Conservation (phyloP, 1,140 invertebrate genomes). For the Drosophila nebulosa region DNA sequence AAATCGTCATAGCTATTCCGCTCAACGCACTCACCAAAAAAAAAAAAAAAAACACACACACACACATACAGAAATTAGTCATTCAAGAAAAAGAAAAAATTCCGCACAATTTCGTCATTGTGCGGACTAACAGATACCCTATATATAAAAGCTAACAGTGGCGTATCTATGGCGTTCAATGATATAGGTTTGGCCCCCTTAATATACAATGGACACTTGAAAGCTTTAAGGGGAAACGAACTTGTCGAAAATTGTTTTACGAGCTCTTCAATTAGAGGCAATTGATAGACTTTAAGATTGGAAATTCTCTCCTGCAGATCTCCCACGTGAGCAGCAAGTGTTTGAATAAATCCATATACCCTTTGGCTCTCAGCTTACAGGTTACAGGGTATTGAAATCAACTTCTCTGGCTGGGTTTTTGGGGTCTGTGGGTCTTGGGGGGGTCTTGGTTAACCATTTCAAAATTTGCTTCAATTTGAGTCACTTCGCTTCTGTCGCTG, state of each 20-base stretch:
- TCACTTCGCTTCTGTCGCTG: background rate
- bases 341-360: background rate
- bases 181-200: no score
- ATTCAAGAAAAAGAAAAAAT: background rate
- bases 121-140: background rate
- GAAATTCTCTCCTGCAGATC: no score
- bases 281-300: no score
- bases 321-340: no score
- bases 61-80: background rate
- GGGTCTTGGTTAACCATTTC: background rate
- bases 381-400: background rate
- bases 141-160: no score
- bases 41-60: background rate
- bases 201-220: no score
- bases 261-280: no score
- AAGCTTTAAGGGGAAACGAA: no score
- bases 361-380: background rate
- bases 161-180: no score
- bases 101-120: background rate
- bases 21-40: background rate
- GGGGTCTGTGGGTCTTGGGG: no score
- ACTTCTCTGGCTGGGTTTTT: background rate
- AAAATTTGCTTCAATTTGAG: slow-evolving; percentile 1
- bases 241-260: no score
- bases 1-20: background rate